These are phyloP conservation scores for Sylvilagus bachmani DNA, from an alignment of 2,113 vertebrate species.

Conservation along the genomic window DNA sequence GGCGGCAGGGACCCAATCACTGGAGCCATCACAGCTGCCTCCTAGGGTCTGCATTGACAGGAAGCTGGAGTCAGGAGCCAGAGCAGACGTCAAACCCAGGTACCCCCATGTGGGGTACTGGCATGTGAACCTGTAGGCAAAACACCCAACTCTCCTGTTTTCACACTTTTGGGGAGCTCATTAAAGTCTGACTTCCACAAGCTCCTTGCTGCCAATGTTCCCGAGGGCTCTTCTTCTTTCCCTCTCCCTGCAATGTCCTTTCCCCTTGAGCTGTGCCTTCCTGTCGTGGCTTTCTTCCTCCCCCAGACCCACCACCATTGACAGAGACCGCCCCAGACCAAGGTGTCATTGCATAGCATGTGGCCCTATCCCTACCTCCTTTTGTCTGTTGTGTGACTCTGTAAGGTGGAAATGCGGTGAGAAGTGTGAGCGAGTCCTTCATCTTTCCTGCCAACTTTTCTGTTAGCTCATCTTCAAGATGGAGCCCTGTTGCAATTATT, in stretches of 20 bases:
- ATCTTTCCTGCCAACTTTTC: conserved; percentile 21
- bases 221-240: not conserved
- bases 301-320: not conserved
- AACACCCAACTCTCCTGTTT: too few species aligned
- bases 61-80: too few species aligned
- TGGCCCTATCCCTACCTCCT: not conserved
- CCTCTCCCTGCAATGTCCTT: not conserved
- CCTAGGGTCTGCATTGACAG: too few species aligned
- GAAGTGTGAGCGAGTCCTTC: not conserved
- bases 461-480: not conserved
- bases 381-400: not conserved
- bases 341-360: too few species aligned
- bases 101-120: too few species aligned
- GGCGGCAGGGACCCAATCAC: too few species aligned
- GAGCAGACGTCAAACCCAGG: too few species aligned
- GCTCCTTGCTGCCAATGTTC: not conserved
- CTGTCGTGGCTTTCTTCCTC: not conserved
- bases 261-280: not conserved
- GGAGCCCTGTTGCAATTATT: too few species aligned
- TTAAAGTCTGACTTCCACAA: not conserved
- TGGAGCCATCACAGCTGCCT: too few species aligned
- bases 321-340: not conserved
- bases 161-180: not conserved
- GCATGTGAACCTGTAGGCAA: too few species aligned
- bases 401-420: not conserved